Evolutionary conservation across 2,113 vertebrate genomes (phyloP).

Genomic region (Peromyscus polionotus): DNA sequence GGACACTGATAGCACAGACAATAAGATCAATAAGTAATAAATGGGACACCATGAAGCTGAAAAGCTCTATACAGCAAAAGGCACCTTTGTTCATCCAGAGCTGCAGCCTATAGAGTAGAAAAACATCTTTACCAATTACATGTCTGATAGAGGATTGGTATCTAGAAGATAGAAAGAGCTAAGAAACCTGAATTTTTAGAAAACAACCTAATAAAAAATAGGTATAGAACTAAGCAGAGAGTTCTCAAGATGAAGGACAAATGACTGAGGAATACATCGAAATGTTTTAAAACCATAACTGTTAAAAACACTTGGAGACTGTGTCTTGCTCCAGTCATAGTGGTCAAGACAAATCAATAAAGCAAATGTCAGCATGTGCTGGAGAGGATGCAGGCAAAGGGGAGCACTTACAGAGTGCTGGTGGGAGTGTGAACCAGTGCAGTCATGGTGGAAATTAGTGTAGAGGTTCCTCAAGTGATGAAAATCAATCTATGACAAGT

Average conservation of each 20-base stretch:
- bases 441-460: not conserved
- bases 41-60: not conserved
- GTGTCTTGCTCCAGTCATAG: not conserved
- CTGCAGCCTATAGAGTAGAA: not conserved
- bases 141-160: not conserved
- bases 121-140: not conserved
- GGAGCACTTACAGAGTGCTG: not conserved
- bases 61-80: not conserved
- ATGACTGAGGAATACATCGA: not conserved
- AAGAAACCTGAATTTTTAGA: not conserved
- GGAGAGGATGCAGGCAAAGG: not conserved
- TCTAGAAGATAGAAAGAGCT: not conserved
- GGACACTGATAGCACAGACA: not conserved
- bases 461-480: not conserved
- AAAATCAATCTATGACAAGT: not conserved
- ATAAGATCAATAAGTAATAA: not conserved
- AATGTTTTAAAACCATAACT: not conserved
- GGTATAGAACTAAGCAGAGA: not conserved
- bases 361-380: not conserved
- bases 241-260: not conserved
- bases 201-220: not conserved
- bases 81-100: not conserved
- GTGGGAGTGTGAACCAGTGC: not conserved
- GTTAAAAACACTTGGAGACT: not conserved
- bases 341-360: not conserved